Percentiles rank a stretch among this genome's conserved stretches.
Conservation (phyloP, 2,888 invertebrate genomes). For the Hoplodrina blanda region DNA sequence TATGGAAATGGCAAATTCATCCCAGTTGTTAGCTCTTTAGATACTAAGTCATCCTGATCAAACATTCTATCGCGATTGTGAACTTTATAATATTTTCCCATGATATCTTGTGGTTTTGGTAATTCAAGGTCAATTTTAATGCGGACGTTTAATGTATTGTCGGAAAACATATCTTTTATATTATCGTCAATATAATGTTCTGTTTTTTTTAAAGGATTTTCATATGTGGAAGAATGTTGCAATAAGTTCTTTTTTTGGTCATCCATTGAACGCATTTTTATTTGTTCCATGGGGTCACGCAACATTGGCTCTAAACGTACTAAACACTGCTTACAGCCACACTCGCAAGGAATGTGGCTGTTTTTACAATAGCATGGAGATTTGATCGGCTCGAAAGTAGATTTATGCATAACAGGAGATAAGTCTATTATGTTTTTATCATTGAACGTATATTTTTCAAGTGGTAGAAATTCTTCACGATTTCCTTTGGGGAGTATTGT, state of each 20-base stretch:
- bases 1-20: slow-evolving; percentile 77
- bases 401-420: slow-evolving; percentile 59
- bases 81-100: slow-evolving; percentile 65
- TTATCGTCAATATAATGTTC: slow-evolving; percentile 53
- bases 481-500: slow-evolving; percentile 56
- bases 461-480: slow-evolving; percentile 55
- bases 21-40: slow-evolving; percentile 72
- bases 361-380: slow-evolving; percentile 79
- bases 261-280: slow-evolving; percentile 49
- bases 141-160: slow-evolving; percentile 78
- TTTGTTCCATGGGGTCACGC: slow-evolving; percentile 56
- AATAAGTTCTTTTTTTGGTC: slow-evolving; percentile 55
- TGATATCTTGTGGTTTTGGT: slow-evolving; percentile 74
- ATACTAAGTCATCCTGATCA: slow-evolving; percentile 66
- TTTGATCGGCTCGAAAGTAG: slow-evolving; percentile 66
- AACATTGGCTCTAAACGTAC: slow-evolving; percentile 63
- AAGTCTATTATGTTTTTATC: slow-evolving; percentile 66
- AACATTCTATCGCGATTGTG: slow-evolving; percentile 57
- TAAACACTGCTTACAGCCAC: slow-evolving; percentile 80
- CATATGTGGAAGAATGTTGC: slow-evolving; percentile 33
- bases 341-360: slow-evolving; percentile 76
- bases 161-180: slow-evolving; percentile 59
- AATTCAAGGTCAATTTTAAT: slow-evolving; percentile 84
- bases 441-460: slow-evolving; percentile 65
- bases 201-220: slow-evolving; percentile 51